Conservation (phyloP, 2,797 vertebrate species). For the Crossoptilon crossoptilon region DNA sequence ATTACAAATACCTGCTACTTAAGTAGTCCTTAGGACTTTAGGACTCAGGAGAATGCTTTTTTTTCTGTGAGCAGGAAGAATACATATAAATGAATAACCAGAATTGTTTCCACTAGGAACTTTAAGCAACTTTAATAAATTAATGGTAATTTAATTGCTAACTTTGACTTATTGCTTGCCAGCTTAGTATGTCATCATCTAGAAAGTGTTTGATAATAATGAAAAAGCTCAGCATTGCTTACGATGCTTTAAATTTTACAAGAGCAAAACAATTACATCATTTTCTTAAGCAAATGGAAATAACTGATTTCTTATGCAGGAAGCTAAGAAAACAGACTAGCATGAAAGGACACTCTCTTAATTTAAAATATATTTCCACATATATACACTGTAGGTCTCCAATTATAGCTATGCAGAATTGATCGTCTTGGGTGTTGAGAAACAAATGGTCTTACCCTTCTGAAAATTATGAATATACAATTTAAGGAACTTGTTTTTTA, state of each 20-base stretch:
- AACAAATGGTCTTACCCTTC: background rate
- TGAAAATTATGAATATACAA: background rate
- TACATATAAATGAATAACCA: background rate
- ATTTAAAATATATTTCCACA: background rate
- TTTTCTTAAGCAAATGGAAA: slow-evolving; percentile 19
- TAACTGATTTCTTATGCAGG: background rate
- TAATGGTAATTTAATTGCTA: background rate
- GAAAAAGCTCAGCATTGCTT: background rate
- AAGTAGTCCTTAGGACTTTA: background rate
- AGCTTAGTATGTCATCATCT: background rate
- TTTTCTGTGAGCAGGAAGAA: background rate
- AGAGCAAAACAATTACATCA: background rate
- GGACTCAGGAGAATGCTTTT: background rate
- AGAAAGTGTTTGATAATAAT: background rate
- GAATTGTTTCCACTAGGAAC: slow-evolving; percentile 14
- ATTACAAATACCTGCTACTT: background rate
- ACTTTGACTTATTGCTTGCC: slow-evolving; percentile 34
- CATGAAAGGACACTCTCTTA: background rate
- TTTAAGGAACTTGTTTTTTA: background rate
- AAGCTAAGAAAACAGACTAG: slow-evolving; percentile 1
- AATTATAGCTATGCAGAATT: background rate
- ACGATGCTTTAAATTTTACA: background rate
- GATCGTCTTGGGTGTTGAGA: background rate
- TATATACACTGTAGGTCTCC: background rate
- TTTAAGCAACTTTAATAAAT: background rate